Evolutionary conservation across 2,888 invertebrate genomes (phyloP), one percentile per base, ranked within the genome.

Genomic region (Eristalinus sepulchralis): DNA sequence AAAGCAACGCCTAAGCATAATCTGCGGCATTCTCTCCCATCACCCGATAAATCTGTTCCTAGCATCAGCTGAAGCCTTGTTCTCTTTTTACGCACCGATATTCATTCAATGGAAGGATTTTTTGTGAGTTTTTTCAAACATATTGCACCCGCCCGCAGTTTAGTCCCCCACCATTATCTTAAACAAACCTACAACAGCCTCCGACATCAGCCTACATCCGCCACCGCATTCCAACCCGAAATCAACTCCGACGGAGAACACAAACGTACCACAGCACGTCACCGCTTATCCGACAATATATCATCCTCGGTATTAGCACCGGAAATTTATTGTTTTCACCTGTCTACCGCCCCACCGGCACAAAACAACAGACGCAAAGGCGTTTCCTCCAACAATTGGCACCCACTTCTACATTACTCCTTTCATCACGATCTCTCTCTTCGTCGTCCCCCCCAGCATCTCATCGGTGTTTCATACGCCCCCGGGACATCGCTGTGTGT

Each of bases 261-360:
- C 36, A 64, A 53, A 70, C 34, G 57, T 73, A 57, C 39, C 68
- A 57, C 67, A 68, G 20, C 59, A 78, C 39, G 60, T 53, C 59
- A 60, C 68, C 59, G 36, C 68, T 60, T 63, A 64, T 63, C 59
- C 68, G 22, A 75, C 63, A 64, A 64, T 84, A 66, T 62, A 84
- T 84, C 84, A 84, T 71, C 66, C 66, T 39, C 55, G 27, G 63
- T 17, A 62, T 79, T 60, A 75, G 66, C 70, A 71, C 71, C 75
- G 13, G 70, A 67, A 76, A 76, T 84, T 79, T 80, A 84, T 84
- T 59, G 70, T 70, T 71, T 75, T 76, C 60, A 39, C 71, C 59
- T 47, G 47, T 47, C 17, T 47, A 47, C 47, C 60, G 39, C 27
- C 36, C 24, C 36, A 34, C 13, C 4, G 39, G 17, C 27, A 3